Percentiles rank a stretch among this genome's conserved stretches.
phyloP scores from a whole-genome alignment of 2,113 vertebrate genomes.

The Propithecus coquereli region DNA sequence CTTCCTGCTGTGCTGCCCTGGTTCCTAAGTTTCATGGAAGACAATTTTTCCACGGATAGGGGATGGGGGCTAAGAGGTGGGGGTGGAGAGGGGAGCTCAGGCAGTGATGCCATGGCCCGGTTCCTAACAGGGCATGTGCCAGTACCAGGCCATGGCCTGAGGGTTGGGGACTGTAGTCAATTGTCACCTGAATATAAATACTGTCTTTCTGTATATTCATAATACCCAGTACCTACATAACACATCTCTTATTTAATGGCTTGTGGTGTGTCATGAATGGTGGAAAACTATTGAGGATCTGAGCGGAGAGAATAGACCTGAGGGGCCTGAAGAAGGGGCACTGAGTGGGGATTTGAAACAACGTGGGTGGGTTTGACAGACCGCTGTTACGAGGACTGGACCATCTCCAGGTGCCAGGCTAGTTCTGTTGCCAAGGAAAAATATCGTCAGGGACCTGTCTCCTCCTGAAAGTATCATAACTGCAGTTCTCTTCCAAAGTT shows the following conservation, averaged over 20 bases:
- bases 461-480: not conserved
- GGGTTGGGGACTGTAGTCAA: not conserved
- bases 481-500: not conserved
- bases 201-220: not conserved
- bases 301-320: not conserved
- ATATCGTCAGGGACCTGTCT: not conserved
- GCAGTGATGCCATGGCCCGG: too few relatives aligned
- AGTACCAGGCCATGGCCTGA: too few relatives aligned
- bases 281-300: not conserved
- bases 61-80: too few relatives aligned
- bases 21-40: too few relatives aligned
- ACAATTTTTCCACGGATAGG: too few relatives aligned
- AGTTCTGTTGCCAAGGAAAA: not conserved
- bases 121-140: too few relatives aligned
- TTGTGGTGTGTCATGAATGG: not conserved
- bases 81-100: too few relatives aligned
- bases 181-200: not conserved
- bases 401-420: not conserved
- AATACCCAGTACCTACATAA: not conserved
- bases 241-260: accelerated
- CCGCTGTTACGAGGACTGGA: too few relatives aligned
- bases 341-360: not conserved
- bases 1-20: too few relatives aligned
- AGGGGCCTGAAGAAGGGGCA: not conserved
- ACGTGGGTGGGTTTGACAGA: not conserved